A percentile compares a stretch with the other conserved stretches of the same genome.
These are phyloP conservation scores for Callopanchax toddi DNA, from an alignment of 2,113 vertebrate genomes.

Conservation along the genomic window DNA sequence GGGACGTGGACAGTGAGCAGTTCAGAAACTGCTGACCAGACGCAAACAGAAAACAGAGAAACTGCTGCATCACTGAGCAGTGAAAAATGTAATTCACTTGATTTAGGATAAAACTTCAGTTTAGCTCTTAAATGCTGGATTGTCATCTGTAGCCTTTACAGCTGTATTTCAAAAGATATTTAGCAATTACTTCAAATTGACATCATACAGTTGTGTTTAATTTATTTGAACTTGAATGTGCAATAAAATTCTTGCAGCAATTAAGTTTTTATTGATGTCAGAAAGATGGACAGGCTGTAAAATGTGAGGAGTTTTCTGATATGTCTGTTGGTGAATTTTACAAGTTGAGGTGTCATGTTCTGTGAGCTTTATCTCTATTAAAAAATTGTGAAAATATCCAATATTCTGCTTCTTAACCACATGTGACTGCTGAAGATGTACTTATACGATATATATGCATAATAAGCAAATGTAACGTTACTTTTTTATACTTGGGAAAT, in stretches of 20 bases:
- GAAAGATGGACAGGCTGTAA: background rate
- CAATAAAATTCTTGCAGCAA: background rate
- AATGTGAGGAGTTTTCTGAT: constrained; percentile 2
- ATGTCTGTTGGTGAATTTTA: constrained; percentile 9
- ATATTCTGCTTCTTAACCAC: too few relatives aligned
- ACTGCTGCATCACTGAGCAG: too few relatives aligned
- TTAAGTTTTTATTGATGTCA: background rate
- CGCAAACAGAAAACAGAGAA: background rate
- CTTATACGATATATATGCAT: too few relatives aligned
- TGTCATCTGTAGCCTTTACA: background rate
- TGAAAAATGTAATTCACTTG: background rate
- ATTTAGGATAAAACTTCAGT: too few relatives aligned
- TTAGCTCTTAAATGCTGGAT: too few relatives aligned
- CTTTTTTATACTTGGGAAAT: too few relatives aligned
- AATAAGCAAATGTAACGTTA: too few relatives aligned
- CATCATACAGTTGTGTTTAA: background rate
- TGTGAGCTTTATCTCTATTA: background rate
- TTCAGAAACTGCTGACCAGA: constrained; percentile 82
- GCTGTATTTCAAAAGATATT: background rate
- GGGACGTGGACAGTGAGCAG: constrained; percentile 80
- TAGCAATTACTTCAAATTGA: too few relatives aligned
- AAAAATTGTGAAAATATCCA: background rate
- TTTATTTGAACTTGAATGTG: background rate
- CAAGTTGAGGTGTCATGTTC: constrained; percentile 6
- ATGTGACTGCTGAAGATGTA: too few relatives aligned